Percentiles rank a stretch among this genome's conserved stretches.
Evolutionary conservation across 2,888 invertebrate species (phyloP).

Genomic region (Sinotaia quadrata): DNA sequence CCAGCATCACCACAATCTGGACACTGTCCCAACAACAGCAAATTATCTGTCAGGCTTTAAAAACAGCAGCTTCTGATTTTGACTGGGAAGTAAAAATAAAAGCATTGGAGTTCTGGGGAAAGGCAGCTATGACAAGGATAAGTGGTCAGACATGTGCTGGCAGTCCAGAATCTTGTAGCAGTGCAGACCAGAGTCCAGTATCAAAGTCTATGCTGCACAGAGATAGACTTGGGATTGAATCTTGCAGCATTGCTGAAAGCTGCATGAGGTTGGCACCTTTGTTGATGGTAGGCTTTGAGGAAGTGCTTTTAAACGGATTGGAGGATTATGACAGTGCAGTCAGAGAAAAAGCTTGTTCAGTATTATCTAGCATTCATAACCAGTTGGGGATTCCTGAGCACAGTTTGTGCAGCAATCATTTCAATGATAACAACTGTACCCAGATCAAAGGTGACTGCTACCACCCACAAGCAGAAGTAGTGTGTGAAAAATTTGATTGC

Average conservation of each 20-base stretch:
- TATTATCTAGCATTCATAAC: slow-evolving; percentile 24
- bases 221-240: neutral
- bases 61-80: slow-evolving; percentile 47
- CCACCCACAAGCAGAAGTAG: neutral
- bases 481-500: neutral
- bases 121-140: slow-evolving; percentile 9
- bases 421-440: neutral
- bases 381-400: neutral
- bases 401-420: too few species aligned
- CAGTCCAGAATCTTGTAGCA: neutral
- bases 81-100: slow-evolving; percentile 63
- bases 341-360: slow-evolving; percentile 31
- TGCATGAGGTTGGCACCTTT: slow-evolving; percentile 2
- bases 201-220: neutral
- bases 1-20: neutral
- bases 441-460: neutral
- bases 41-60: slow-evolving; percentile 22
- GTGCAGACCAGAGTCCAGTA: neutral
- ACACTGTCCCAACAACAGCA: neutral
- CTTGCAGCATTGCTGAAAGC: neutral
- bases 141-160: neutral
- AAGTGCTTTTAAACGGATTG: slow-evolving; percentile 24
- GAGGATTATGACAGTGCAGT: slow-evolving; percentile 44
- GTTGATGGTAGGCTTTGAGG: slow-evolving; percentile 20
- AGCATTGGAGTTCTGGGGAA: slow-evolving; percentile 47